A percentile compares a stretch with the other conserved stretches of the same genome.
Evolutionary conservation across 2,888 invertebrate genomes (phyloP).

Genomic region (Poecilobothrus nobilitatus): DNA sequence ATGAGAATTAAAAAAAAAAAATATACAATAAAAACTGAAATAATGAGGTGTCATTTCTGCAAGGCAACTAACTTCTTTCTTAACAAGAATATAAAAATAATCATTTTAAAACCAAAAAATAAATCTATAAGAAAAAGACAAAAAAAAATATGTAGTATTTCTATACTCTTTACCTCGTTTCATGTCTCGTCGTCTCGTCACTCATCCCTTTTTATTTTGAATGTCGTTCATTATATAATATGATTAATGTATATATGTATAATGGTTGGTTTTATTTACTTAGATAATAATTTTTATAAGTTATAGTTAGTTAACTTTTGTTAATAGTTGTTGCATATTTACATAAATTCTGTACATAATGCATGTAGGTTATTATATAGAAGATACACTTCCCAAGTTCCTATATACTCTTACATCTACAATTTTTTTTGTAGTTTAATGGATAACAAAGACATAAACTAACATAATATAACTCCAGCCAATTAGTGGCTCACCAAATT

Average conservation of each 20-base stretch:
- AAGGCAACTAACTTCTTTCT: background rate
- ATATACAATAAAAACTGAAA: background rate
- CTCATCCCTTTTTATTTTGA: background rate
- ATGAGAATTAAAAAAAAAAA: background rate
- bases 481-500: conserved; percentile 10
- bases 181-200: background rate
- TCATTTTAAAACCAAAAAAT: background rate
- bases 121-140: background rate
- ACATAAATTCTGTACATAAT: background rate
- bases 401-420: background rate
- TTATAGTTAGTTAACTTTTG: background rate
- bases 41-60: conserved; percentile 6
- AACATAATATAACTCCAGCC: conserved; percentile 9
- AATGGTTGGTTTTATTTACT: background rate
- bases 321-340: background rate
- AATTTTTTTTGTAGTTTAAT: background rate
- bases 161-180: background rate
- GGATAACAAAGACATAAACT: background rate
- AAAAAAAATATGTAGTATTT: background rate
- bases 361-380: background rate
- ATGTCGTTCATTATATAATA: background rate
- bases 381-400: background rate
- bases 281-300: background rate
- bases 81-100: no score
- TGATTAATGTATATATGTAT: background rate